These are phyloP conservation scores for Drosophila obscura DNA, from an alignment of 1,140 invertebrate genomes.

Conservation along the genomic window DNA sequence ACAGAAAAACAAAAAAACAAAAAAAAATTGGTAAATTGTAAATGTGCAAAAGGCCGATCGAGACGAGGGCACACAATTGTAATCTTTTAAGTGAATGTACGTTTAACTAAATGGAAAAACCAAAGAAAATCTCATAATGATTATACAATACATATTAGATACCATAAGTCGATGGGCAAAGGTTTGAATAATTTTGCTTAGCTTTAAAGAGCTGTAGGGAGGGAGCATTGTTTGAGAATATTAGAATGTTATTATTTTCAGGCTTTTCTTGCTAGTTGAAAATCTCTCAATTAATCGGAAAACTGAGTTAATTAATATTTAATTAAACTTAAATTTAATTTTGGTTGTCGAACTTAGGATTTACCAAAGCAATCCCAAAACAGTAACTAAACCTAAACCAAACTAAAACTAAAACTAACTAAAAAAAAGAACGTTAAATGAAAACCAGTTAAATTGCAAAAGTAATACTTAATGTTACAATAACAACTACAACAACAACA, in stretches of 20 bases:
- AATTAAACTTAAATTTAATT: conserved; percentile 26
- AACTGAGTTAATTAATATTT: conserved; percentile 36
- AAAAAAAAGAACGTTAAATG: conserved; percentile 9
- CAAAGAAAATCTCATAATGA: conserved; percentile 44
- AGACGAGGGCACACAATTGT: conserved; percentile 55
- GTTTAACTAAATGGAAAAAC: conserved; percentile 37
- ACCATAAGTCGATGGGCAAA: conserved; percentile 23
- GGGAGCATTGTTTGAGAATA: not conserved
- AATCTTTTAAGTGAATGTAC: conserved; percentile 74
- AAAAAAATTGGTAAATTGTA: conserved; percentile 67
- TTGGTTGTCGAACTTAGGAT: conserved; percentile 15
- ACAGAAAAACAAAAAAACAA: conserved; percentile 32
- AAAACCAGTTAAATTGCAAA: conserved; percentile 55
- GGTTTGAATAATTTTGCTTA: conserved; percentile 35
- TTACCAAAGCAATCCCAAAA: conserved; percentile 27
- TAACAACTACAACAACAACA: conserved; percentile 3
- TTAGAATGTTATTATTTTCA: conserved; percentile 2
- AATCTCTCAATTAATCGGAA: conserved; percentile 10
- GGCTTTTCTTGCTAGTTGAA: conserved; percentile 33
- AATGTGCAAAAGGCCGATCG: conserved; percentile 55
- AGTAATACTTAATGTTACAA: conserved; percentile 56
- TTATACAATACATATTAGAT: conserved; percentile 52
- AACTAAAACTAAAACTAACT: conserved; percentile 38
- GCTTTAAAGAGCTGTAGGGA: conserved; percentile 20
- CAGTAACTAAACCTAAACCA: conserved; percentile 24